Evolutionary conservation across 2,888 invertebrate genomes (phyloP).

Genomic region (Agriotes lineatus): DNA sequence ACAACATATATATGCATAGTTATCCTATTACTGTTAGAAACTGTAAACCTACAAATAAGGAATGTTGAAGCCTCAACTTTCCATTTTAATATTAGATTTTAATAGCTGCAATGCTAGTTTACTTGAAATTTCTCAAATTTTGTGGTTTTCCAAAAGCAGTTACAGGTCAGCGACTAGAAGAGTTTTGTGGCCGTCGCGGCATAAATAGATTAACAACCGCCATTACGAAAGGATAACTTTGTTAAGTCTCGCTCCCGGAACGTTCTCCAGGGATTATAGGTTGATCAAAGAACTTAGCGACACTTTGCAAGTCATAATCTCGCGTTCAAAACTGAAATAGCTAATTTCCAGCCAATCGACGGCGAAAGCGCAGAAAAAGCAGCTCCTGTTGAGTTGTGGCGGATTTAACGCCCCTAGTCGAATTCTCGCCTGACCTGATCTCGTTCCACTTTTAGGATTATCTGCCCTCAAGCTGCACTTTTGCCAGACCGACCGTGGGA

Average conservation of each 20-base stretch:
- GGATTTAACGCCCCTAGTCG: background rate
- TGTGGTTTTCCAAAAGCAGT: too few species aligned
- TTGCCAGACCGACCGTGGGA: background rate
- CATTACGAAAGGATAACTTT: background rate
- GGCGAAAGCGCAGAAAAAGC: background rate
- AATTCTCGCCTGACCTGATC: background rate
- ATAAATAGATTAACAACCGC: too few species aligned
- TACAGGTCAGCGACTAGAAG: too few species aligned
- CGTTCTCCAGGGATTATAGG: background rate
- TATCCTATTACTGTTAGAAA: too few species aligned
- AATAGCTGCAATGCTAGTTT: too few species aligned
- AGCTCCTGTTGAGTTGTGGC: background rate
- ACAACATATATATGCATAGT: too few species aligned
- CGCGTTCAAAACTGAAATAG: background rate
- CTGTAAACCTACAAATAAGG: too few species aligned
- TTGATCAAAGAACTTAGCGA: constrained; percentile 4
- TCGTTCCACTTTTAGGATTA: background rate
- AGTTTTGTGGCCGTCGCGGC: too few species aligned
- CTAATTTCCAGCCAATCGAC: constrained; percentile 6
- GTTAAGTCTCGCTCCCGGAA: background rate
- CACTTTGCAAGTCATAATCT: constrained; percentile 10
- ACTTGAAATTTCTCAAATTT: too few species aligned
- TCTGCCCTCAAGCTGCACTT: background rate
- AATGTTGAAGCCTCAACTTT: too few species aligned
- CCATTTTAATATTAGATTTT: too few species aligned